These are phyloP conservation scores for Anas acuta DNA, from an alignment of 2,797 vertebrate genomes.

Conservation along the genomic window DNA sequence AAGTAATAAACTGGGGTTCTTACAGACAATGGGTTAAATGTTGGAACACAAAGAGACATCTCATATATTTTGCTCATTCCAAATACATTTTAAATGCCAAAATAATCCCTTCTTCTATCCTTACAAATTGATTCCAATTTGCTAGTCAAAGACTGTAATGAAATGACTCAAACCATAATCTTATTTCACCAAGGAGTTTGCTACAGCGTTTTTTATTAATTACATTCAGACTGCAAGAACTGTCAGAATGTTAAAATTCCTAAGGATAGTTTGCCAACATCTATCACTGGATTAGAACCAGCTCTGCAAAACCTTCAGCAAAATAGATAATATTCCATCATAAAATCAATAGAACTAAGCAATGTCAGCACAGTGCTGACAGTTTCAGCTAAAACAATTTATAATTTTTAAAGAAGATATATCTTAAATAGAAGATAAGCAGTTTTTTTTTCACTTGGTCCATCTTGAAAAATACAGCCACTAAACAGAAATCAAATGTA, in stretches of 20 bases:
- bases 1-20: not conserved
- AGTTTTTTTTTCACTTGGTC: not conserved
- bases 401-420: conserved; percentile 50
- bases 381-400: conserved; percentile 65
- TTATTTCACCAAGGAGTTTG: conserved; percentile 42
- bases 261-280: conserved; percentile 62
- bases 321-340: conserved; percentile 71
- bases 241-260: conserved; percentile 62
- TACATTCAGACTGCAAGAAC: conserved; percentile 35
- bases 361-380: conserved; percentile 60
- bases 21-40: not conserved
- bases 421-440: conserved; percentile 42
- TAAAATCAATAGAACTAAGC: conserved; percentile 67
- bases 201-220: conserved; percentile 43
- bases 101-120: conserved; percentile 15
- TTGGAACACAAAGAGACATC: not conserved
- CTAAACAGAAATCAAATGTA: not conserved
- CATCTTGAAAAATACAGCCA: not conserved
- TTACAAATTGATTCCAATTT: conserved; percentile 46
- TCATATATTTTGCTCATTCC: not conserved
- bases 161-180: conserved; percentile 32
- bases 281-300: conserved; percentile 67
- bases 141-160: conserved; percentile 41
- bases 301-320: conserved; percentile 66
- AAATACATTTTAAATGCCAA: conserved; percentile 31